A percentile compares a stretch with the other conserved stretches of the same genome.
These are phyloP conservation scores for Zootoca vivipara DNA, from an alignment of 2,113 vertebrate species.

Conservation along the genomic window DNA sequence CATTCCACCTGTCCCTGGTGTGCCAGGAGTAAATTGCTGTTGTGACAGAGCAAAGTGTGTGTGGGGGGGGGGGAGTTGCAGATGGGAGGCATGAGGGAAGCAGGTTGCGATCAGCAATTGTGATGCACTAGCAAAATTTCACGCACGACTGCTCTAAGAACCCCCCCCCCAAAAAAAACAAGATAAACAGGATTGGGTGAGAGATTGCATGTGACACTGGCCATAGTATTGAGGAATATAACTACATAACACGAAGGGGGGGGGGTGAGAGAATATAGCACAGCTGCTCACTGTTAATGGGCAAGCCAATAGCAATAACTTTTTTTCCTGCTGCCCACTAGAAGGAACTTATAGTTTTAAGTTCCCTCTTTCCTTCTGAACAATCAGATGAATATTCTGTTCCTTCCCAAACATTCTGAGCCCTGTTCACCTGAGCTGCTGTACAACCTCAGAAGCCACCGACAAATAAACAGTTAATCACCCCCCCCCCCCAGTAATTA, in stretches of 20 bases:
- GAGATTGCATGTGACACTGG: conserved; percentile 63
- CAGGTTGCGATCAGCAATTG: rapidly evolving
- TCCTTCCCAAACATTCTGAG: not conserved
- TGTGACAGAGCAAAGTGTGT: not conserved
- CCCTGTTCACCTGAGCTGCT: conserved; percentile 3
- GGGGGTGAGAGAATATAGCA: conserved; percentile 20
- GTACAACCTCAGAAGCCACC: not conserved
- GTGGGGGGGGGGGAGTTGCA: rapidly evolving
- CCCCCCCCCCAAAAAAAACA: conserved; percentile 67
- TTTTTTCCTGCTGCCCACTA: conserved; percentile 10
- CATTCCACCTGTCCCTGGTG: not conserved
- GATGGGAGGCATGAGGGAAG: not conserved
- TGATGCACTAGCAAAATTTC: conserved; percentile 73
- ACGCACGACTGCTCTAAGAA: conserved; percentile 74
- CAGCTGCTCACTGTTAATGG: conserved; percentile 34
- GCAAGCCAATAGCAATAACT: conserved; percentile 1
- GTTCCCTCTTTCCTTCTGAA: not conserved
- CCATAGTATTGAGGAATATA: conserved; percentile 61
- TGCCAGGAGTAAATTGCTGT: rapidly evolving
- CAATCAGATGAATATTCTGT: not conserved
- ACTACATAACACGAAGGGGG: conserved; percentile 48
- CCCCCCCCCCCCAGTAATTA: not conserved
- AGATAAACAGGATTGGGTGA: conserved; percentile 76
- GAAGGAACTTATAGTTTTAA: not conserved
- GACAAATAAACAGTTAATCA: conserved; percentile 35